Base-by-base conservation (phyloP, 2,113 vertebrate species). In the Chaetura pelagica region DNA sequence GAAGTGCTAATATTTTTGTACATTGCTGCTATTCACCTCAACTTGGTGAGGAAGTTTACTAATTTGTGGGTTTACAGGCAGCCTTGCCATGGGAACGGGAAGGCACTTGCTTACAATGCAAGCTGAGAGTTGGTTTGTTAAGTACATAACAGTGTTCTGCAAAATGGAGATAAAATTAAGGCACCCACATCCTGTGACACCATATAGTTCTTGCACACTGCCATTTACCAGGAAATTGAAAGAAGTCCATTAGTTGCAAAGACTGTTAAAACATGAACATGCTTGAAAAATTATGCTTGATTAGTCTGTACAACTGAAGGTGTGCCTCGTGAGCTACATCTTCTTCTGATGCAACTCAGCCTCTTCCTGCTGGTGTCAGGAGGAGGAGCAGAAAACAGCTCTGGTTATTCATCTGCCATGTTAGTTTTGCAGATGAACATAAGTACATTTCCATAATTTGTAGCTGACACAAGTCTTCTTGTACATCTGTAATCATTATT, bases 131-230 rank as follows among this genome's bases (percentile, higher is more conserved):
- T 64, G 73, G 93, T 96, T 97, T 94, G 84, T 90, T 71, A 84
- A 80, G 19, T 76, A 61, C n/a, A 67, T 91, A 68, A 26, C 85
- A 95, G 80, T 87, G 93, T 74, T 93, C 95, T 95, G 97, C 93
- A 91, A 92, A 94, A 75, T 51, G 89, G 48, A 95, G 95, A 96
- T 96, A 96, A 96, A 97, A 91, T 44, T 52, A 77, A 97, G 51
- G 84, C 63, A 90, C 98, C 98, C 98, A 98, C 98, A 98, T 99
- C 98, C 98, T 98, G 98, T 94, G 63, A 95, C 86, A 83, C 75
- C 59, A 42, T 77, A 76, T 46, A 87, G 89, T 96, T 95, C 54
- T 78, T 94, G 81, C 44, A 38, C 57, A 52, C 76, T 83, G 61
- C 52, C 61, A 76, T 59, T 54, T 77, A 30, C 19, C 54, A 67